phyloP scores from a whole-genome alignment of 2,888 invertebrate species.

The Opisthograptis luteolata region DNA sequence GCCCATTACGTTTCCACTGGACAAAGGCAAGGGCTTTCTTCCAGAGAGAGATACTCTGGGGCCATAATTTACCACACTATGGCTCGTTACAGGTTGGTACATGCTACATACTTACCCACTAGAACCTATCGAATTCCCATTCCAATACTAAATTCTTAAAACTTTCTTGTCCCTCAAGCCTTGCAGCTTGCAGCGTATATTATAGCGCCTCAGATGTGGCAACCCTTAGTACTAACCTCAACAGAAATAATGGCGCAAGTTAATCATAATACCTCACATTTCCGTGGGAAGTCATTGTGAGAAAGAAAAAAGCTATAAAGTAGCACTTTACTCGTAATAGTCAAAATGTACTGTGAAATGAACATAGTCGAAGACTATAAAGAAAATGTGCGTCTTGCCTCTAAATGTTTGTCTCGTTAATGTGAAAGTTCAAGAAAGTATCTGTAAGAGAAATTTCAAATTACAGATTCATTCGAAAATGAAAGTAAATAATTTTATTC shows the following conservation, averaged over 20 bases:
- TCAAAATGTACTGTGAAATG: constrained; percentile 17
- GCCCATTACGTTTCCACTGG: no score
- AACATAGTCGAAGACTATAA: constrained; percentile 2
- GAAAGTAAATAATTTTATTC: neutral
- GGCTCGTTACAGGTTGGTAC: no score
- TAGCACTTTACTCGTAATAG: constrained; percentile 22
- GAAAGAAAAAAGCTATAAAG: constrained; percentile 37
- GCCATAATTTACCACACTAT: no score
- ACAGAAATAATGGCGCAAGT: constrained; percentile 53
- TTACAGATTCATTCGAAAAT: constrained; percentile 11
- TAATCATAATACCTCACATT: constrained; percentile 56
- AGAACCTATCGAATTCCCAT: no score
- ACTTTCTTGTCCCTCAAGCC: constrained; percentile 19
- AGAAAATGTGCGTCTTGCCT: constrained; percentile 20
- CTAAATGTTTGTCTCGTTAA: constrained; percentile 20
- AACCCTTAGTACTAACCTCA: constrained; percentile 48
- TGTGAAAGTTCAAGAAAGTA: constrained; percentile 15
- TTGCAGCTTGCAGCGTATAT: no score
- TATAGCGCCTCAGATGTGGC: constrained; percentile 43
- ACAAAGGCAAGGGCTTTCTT: no score
- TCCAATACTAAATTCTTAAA: neutral
- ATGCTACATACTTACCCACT: neutral
- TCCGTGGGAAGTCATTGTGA: constrained; percentile 59
- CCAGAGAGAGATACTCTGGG: no score
- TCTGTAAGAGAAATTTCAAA: constrained; percentile 10